Evolutionary conservation across 2,797 vertebrate species (phyloP).

Genomic region (Ambastaia sidthimunki): DNA sequence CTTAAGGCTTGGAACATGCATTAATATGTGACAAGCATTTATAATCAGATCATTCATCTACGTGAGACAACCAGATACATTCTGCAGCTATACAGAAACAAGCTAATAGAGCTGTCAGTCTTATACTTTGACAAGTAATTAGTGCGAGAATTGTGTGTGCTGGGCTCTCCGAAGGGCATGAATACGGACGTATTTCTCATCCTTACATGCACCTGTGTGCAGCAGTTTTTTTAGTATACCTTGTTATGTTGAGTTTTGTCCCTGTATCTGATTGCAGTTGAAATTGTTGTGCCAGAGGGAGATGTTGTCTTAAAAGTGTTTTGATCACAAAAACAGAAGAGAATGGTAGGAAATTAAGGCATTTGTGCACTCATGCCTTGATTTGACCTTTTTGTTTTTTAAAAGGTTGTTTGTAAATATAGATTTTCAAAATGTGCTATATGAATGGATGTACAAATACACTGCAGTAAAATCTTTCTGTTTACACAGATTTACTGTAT

Average conservation of each 20-base stretch:
- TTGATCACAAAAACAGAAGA: neutral
- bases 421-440: no score
- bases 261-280: neutral
- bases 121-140: slow-evolving; percentile 39
- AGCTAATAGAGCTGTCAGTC: slow-evolving; percentile 46
- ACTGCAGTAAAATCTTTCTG: no score
- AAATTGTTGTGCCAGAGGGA: slow-evolving; percentile 1
- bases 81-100: slow-evolving; percentile 16
- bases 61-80: slow-evolving; percentile 12
- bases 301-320: neutral
- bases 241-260: neutral
- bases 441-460: no score
- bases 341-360: neutral
- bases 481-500: no score
- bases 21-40: slow-evolving; percentile 14
- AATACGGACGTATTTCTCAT: slow-evolving; percentile 33
- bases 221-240: neutral
- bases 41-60: slow-evolving; percentile 24
- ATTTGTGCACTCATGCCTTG: neutral
- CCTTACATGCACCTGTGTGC: slow-evolving; percentile 7
- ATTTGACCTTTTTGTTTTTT: neutral
- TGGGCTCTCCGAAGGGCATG: slow-evolving; percentile 4
- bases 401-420: neutral
- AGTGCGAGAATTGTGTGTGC: slow-evolving; percentile 17
- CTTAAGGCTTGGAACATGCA: slow-evolving; percentile 1